Conservation (phyloP, 92 coral and sea anemone species). For the Desmophyllum pertusum region DNA sequence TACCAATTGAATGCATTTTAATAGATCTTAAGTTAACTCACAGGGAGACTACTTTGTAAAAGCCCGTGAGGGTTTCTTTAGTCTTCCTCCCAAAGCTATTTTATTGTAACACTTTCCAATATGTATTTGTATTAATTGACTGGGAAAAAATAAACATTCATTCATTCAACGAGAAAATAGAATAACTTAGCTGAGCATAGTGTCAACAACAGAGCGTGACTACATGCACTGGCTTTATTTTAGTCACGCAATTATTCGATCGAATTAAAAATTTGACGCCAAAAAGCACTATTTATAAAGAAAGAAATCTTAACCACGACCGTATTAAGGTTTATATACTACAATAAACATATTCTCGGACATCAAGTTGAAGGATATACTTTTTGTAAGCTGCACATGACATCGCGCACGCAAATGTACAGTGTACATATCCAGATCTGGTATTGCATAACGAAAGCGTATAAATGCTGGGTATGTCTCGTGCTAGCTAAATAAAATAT, state of each 20-base stretch:
- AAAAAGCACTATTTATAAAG: neutral
- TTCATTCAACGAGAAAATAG: no score
- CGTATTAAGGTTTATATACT: neutral
- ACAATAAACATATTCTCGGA: neutral
- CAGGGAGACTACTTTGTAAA: no score
- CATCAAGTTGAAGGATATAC: neutral
- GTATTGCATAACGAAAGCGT: constrained; percentile 38
- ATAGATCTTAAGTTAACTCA: no score
- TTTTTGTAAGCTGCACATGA: neutral
- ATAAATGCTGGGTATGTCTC: no score
- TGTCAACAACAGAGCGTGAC: constrained; percentile 5
- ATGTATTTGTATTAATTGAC: no score
- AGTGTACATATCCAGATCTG: neutral
- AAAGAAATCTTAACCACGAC: neutral
- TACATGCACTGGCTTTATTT: neutral
- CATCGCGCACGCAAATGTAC: neutral
- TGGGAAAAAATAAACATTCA: no score
- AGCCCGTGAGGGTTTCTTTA: no score
- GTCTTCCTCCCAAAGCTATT: no score
- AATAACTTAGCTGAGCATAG: no score
- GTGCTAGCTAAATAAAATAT: neutral
- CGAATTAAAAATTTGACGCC: neutral
- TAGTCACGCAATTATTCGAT: neutral
- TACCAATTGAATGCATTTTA: no score
- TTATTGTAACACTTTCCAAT: no score